phyloP scores from a whole-genome alignment of 2,113 vertebrate genomes.

The Anser cygnoides region DNA sequence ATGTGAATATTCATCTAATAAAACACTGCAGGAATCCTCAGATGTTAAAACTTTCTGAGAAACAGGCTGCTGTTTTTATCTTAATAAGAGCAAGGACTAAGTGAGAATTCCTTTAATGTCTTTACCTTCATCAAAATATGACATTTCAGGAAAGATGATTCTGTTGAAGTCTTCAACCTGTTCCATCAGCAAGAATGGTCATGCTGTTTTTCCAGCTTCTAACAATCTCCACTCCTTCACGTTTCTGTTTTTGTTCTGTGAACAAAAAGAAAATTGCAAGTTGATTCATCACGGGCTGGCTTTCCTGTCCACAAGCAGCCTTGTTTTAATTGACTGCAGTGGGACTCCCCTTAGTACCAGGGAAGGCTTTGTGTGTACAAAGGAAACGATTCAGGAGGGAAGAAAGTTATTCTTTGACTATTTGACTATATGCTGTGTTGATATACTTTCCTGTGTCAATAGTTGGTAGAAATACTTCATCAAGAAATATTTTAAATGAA shows the following conservation, averaged over 20 bases:
- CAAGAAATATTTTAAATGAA: not conserved
- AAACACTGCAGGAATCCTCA: not conserved
- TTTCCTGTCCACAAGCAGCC: not conserved
- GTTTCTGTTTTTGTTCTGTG: slow-evolving; percentile 1
- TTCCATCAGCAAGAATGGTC: not conserved
- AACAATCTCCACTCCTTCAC: not conserved
- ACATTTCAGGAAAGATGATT: not conserved
- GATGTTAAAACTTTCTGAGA: not conserved
- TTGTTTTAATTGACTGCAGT: slow-evolving; percentile 37
- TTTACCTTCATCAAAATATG: not conserved
- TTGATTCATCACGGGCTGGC: not conserved
- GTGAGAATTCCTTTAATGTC: not conserved
- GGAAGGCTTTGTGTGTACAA: not conserved
- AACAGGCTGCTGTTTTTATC: not conserved
- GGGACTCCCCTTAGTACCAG: slow-evolving; percentile 5
- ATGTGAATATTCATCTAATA: not conserved
- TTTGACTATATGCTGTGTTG: not conserved
- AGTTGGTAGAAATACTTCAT: not conserved
- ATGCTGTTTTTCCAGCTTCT: not conserved
- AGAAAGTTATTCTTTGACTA: not conserved
- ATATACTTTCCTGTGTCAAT: not conserved
- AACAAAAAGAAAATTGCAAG: not conserved
- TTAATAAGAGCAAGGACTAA: not conserved
- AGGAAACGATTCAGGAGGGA: not conserved
- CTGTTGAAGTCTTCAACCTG: not conserved